Base-by-base conservation (phyloP, 2,888 invertebrate species). In the Acleris holmiana region DNA sequence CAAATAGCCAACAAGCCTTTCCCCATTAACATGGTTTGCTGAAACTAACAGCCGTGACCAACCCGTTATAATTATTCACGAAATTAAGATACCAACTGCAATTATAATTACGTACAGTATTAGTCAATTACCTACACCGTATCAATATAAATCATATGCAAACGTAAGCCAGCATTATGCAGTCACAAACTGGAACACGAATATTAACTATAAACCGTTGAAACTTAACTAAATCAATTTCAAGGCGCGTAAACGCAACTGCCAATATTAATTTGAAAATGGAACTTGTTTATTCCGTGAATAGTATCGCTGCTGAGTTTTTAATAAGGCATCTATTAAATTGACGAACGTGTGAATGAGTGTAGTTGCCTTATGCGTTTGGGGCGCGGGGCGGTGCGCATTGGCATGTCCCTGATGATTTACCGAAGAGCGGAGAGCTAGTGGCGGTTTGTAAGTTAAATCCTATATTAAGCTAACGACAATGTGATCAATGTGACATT, bases 331-430 rank as follows among this genome's bases (percentile, higher is more conserved):
- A 78, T 85, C 84, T 82, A 86, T 85, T 86, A 83, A 79, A 73
- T 86, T 91, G 91, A 91, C 87, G 88, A 87, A 90, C 91, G 86
- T 91, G 89, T 92, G 91, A 92, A 92, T 92, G 89, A 90, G 84
- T 88, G 84, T 87, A 88, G 87, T 85, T 84, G 80, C 91, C 91
- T 89, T 92, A 86, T 89, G 81, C 81, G 91, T 82, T 79, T 67
- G 69, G 72, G 78, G 76, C 55, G 75, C 77, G 72, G 76, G 73
- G 74, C 75, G 72, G 76, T 78, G 77, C 77, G 85, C 84, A 86
- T 89, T 91, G 84, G 82, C 79, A 85, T 81, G 89, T 89, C 86
- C 75, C 76, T 83, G 84, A 88, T 90, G 89, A 90, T 91, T 88
- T 88, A 89, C 76, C 71, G 74, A 71, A 69, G 71, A 73, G 63